Conservation (phyloP, 2,113 vertebrate genomes). For the Propithecus coquereli region DNA sequence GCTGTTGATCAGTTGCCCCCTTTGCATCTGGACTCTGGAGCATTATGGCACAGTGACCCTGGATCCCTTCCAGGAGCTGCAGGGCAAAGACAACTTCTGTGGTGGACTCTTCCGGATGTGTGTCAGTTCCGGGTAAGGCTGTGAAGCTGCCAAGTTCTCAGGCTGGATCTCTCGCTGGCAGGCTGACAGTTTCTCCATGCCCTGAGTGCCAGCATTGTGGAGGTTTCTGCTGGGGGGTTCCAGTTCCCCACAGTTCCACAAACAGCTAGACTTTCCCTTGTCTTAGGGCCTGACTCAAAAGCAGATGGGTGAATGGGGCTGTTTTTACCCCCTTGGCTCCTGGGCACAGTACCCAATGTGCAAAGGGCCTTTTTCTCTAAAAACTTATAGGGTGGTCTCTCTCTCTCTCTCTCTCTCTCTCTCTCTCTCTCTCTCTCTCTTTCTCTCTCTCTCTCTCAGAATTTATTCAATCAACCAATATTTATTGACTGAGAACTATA, state of each 20-base stretch:
- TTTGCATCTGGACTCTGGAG: neutral
- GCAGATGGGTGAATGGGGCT: neutral
- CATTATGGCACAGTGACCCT: neutral
- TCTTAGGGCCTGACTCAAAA: neutral
- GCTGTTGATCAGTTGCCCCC: neutral
- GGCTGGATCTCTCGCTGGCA: conserved; percentile 40
- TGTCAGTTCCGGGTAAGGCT: conserved; percentile 46
- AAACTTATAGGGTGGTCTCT: neutral
- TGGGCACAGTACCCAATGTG: neutral
- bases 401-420: too few relatives aligned
- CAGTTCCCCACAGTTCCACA: neutral
- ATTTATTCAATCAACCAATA: conserved; percentile 20
- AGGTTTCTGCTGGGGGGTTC: neutral
- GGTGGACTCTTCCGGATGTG: conserved; percentile 30
- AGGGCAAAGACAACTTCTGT: conserved; percentile 32
- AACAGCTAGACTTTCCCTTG: neutral
- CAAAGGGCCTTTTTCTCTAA: neutral
- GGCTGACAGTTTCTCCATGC: neutral
- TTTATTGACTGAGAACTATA: conserved; percentile 29
- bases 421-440: neutral
- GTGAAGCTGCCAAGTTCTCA: conserved; percentile 48
- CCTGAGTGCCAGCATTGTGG: neutral
- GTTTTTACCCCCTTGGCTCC: neutral
- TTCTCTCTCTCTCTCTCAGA: neutral
- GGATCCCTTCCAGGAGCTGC: conserved; percentile 28